phyloP scores from a whole-genome alignment of 2,113 vertebrate genomes.

The Oophaga pumilio region DNA sequence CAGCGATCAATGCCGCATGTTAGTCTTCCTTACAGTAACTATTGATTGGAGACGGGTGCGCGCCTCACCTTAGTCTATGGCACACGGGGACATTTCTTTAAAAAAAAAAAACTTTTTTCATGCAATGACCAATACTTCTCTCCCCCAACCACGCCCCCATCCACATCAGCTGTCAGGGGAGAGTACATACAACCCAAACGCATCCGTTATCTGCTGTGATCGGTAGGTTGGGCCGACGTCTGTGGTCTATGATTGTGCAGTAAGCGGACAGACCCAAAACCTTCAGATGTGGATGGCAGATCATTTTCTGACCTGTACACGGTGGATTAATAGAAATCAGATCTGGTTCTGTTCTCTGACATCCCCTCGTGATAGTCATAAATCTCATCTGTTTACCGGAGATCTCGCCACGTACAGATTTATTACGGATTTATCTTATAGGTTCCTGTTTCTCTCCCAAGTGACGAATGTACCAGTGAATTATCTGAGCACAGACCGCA shows the following conservation, averaged over 20 bases:
- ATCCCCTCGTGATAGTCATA: neutral
- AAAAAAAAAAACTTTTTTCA: neutral
- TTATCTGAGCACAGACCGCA: neutral
- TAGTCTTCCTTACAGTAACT: constrained; percentile 18
- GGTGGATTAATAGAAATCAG: neutral
- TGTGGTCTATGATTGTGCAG: neutral
- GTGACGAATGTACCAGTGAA: neutral
- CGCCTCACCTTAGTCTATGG: neutral
- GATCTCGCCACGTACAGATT: neutral
- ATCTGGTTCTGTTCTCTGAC: neutral
- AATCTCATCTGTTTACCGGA: neutral
- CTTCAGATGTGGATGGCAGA: too few relatives aligned
- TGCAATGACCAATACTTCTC: too few relatives aligned
- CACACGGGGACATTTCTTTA: neutral
- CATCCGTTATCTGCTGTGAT: too few relatives aligned
- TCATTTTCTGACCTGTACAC: neutral
- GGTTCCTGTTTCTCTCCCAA: neutral
- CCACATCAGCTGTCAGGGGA: too few relatives aligned
- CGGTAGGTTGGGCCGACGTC: too few relatives aligned
- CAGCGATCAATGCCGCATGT: constrained; percentile 3
- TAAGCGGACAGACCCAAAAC: neutral
- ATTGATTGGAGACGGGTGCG: constrained; percentile 9
- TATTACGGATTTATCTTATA: neutral
- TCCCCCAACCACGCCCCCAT: too few relatives aligned
- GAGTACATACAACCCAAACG: too few relatives aligned